Percentiles rank a stretch among this genome's conserved stretches.
Evolutionary conservation across 2,888 invertebrate species (phyloP).

Genomic region (Limnephilus auricula): DNA sequence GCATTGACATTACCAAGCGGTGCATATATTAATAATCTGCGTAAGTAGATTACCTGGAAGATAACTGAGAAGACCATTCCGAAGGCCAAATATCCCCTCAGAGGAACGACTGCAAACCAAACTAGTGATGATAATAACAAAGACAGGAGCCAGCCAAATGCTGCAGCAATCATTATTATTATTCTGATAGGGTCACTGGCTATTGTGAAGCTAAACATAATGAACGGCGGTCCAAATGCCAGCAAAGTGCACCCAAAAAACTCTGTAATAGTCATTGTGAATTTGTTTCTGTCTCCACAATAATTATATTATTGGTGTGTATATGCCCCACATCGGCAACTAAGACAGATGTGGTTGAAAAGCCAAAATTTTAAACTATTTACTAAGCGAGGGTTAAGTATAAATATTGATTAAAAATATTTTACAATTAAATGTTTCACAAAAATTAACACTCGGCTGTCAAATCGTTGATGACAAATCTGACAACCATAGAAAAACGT

Average conservation of each 20-base stretch:
- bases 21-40: not conserved
- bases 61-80: constrained; percentile 94
- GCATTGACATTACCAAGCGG: not conserved
- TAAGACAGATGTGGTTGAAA: not conserved
- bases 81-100: constrained; percentile 87
- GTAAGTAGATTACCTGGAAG: constrained; percentile 77
- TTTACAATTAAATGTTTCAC: not conserved
- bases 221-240: constrained; percentile 95
- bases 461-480: not conserved
- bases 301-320: not conserved
- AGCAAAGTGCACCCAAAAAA: constrained; percentile 96
- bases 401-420: not conserved
- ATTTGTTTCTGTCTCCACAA: not conserved
- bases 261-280: constrained; percentile 93
- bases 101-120: constrained; percentile 92
- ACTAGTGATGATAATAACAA: constrained; percentile 91
- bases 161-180: constrained; percentile 95
- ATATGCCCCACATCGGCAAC: not conserved
- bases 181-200: constrained; percentile 96
- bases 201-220: constrained; percentile 94
- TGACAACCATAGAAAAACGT: not conserved
- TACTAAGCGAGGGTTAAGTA: not conserved
- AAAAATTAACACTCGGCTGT: not conserved
- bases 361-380: not conserved
- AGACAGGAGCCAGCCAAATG: constrained; percentile 96